phyloP scores from a whole-genome alignment of 2,113 vertebrate species.

The Barbus barbus region DNA sequence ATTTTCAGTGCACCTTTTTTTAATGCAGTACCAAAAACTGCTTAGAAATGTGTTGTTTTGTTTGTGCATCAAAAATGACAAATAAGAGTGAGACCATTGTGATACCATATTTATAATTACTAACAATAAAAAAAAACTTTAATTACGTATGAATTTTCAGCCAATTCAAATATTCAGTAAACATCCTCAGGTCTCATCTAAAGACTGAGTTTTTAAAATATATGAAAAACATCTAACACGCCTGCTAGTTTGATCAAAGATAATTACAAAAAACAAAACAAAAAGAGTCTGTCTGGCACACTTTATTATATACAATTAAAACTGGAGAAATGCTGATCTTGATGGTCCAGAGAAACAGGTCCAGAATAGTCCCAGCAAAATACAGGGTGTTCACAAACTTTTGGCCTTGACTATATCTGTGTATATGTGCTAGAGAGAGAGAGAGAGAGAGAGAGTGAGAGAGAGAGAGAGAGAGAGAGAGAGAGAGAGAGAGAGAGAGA shows the following conservation, averaged over 20 bases:
- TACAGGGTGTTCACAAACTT: conserved; percentile 5
- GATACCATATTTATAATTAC: not conserved
- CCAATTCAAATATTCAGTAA: not conserved
- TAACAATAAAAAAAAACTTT: not conserved
- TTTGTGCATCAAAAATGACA: not conserved
- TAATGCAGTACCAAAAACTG: not conserved
- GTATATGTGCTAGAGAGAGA: conserved; percentile 24
- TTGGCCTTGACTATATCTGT: not conserved
- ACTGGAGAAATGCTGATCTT: conserved; percentile 17
- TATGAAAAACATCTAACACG: not conserved
- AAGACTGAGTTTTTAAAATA: not conserved
- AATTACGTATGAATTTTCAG: not conserved
- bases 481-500: too few relatives aligned
- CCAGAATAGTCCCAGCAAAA: not conserved
- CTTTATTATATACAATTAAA: conserved; percentile 15
- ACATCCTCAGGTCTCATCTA: not conserved
- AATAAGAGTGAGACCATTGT: not conserved
- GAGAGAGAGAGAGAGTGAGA: not conserved
- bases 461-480: too few relatives aligned
- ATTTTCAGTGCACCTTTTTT: not conserved
- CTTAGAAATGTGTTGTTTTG: not conserved
- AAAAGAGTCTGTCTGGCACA: conserved; percentile 57
- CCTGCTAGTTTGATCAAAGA: conserved; percentile 3
- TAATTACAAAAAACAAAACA: not conserved
- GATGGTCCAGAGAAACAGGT: conserved; percentile 59